phyloP scores from a whole-genome alignment of 2,888 invertebrate species.

The Galerucella pusilla region DNA sequence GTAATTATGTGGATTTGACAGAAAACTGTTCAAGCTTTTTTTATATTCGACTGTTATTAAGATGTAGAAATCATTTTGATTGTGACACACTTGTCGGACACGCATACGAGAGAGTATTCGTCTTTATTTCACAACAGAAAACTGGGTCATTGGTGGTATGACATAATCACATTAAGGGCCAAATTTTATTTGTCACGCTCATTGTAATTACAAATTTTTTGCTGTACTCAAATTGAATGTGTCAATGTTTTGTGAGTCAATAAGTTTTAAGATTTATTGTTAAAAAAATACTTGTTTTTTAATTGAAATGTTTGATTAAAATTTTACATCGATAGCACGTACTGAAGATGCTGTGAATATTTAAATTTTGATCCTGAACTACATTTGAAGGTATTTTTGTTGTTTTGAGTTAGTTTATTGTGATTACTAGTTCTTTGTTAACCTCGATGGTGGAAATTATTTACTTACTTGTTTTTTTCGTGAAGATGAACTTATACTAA shows the following conservation, averaged over 20 bases:
- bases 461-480: no score
- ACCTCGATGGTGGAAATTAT: not conserved
- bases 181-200: slow-evolving; percentile 45
- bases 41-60: not conserved
- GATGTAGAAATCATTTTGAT: slow-evolving; percentile 1
- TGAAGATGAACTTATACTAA: no score
- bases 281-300: no score
- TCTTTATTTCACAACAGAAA: slow-evolving; percentile 26
- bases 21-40: not conserved
- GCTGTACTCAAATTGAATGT: not conserved
- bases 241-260: slow-evolving; percentile 7
- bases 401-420: not conserved
- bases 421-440: not conserved
- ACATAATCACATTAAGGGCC: slow-evolving; percentile 40
- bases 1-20: not conserved
- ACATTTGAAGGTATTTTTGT: not conserved
- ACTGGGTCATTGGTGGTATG: slow-evolving; percentile 37
- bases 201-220: slow-evolving; percentile 42
- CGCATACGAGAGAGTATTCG: slow-evolving; percentile 14
- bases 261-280: not conserved
- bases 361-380: no score
- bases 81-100: slow-evolving; percentile 3
- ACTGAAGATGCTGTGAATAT: no score
- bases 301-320: no score
- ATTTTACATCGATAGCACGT: no score